Conservation (phyloP, 64 coral and sea anemone genomes). For the Platygyra sinensis region DNA sequence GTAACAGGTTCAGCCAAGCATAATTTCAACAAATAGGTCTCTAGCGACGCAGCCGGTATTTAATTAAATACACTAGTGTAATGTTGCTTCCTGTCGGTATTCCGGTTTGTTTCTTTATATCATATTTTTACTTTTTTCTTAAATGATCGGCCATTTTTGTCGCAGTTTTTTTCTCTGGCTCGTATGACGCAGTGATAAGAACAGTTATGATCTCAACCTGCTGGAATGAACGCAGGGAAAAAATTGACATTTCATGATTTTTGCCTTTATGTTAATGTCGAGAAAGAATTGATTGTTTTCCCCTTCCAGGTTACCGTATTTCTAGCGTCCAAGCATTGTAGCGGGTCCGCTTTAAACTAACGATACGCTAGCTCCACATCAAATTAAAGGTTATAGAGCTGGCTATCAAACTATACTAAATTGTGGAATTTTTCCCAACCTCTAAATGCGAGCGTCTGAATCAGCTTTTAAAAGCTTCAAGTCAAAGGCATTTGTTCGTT, state of each 20-base stretch:
- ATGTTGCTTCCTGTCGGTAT: neutral
- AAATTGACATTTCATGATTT: neutral
- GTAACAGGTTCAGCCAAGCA: neutral
- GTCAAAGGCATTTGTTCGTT: too few species aligned
- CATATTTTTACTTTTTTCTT: neutral
- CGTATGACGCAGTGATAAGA: neutral
- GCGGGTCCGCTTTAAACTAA: too few species aligned
- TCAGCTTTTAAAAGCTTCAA: too few species aligned
- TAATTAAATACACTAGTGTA: neutral
- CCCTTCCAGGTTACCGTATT: too few species aligned
- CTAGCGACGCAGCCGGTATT: neutral
- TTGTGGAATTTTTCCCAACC: too few species aligned
- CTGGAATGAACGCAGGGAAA: neutral
- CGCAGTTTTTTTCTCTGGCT: neutral
- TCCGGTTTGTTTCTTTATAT: neutral
- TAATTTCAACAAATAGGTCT: constrained; percentile 25
- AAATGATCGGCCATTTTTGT: neutral
- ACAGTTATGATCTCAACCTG: constrained; percentile 12
- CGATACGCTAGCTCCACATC: too few species aligned
- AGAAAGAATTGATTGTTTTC: too few species aligned
- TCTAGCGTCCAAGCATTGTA: too few species aligned
- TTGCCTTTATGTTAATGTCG: too few species aligned
- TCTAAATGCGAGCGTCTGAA: too few species aligned
- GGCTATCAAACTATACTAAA: too few species aligned
- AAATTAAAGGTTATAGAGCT: too few species aligned